These are phyloP conservation scores for Thryonomys swinderianus DNA, from an alignment of 2,113 vertebrate species.

Conservation along the genomic window DNA sequence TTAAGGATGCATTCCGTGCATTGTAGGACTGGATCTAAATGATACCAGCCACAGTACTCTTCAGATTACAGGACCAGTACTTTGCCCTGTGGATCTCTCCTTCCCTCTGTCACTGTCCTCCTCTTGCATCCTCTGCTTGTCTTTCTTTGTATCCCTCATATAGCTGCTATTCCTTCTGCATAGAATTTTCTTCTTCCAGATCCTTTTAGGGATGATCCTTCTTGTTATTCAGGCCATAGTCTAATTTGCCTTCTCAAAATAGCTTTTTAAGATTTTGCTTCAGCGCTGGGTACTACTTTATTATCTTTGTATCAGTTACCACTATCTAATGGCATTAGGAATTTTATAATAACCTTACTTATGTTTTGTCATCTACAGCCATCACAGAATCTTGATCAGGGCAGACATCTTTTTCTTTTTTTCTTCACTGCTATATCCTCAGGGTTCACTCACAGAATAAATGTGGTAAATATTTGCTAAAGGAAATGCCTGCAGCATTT, in stretches of 20 bases:
- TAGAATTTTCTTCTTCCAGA: neutral
- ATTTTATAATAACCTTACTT: neutral
- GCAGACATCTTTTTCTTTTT: neutral
- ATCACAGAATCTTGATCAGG: neutral
- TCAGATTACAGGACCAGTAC: neutral
- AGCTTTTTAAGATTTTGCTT: neutral
- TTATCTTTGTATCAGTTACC: neutral
- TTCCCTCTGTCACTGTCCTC: too few relatives aligned
- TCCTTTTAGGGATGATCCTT: neutral
- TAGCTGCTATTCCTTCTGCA: neutral
- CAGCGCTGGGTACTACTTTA: neutral
- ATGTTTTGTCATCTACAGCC: neutral
- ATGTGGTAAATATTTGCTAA: neutral
- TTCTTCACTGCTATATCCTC: neutral
- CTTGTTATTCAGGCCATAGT: neutral
- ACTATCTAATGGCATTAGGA: neutral
- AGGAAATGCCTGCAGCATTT: neutral
- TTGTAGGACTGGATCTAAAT: neutral
- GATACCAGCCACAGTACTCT: neutral
- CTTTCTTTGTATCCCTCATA: neutral
- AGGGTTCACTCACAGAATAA: neutral
- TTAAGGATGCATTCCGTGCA: neutral
- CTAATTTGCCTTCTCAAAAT: neutral
- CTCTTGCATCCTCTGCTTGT: neutral
- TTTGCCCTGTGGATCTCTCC: neutral